These are phyloP conservation scores for Chiridota heheva DNA, from an alignment of 35 echinoderm and acorn worm species.

Conservation along the genomic window DNA sequence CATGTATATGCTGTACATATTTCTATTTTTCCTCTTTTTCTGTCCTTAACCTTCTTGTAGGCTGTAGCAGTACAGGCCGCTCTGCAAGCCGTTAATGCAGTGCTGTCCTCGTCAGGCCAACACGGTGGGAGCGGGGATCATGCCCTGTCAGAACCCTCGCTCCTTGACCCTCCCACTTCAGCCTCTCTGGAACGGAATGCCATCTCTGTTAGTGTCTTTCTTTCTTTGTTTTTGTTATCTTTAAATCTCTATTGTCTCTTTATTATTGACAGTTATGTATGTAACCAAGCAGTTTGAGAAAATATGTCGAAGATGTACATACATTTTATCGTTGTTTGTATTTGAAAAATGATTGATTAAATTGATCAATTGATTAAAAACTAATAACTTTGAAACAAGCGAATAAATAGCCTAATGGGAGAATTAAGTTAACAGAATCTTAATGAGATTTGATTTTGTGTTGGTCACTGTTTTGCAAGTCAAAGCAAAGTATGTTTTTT, in stretches of 20 bases:
- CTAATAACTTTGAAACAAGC: too few relatives aligned
- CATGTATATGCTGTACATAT: background rate
- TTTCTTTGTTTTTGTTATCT: slow-evolving; percentile 15
- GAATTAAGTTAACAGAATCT: too few relatives aligned
- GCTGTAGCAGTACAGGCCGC: slow-evolving; percentile 91
- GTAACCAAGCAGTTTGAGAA: too few relatives aligned
- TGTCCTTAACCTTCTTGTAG: slow-evolving; percentile 31
- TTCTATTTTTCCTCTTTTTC: background rate
- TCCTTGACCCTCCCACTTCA: slow-evolving; percentile 2
- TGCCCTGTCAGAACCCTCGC: slow-evolving; percentile 7
- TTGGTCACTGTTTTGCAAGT: too few relatives aligned
- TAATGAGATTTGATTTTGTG: too few relatives aligned
- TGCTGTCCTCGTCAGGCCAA: slow-evolving; percentile 71
- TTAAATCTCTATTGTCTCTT: background rate
- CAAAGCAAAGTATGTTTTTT: too few relatives aligned
- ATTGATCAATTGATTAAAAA: too few relatives aligned
- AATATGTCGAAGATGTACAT: too few relatives aligned
- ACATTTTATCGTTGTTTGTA: too few relatives aligned
- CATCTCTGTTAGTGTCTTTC: slow-evolving; percentile 85
- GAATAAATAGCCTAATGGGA: too few relatives aligned
- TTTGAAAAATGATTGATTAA: too few relatives aligned
- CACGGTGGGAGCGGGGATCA: slow-evolving; percentile 53
- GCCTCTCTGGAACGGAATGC: slow-evolving; percentile 63
- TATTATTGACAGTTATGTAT: background rate
- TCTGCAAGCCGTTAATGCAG: slow-evolving; percentile 88